These are phyloP conservation scores for Acleris emargana DNA, from an alignment of 2,888 invertebrate genomes.

Conservation along the genomic window DNA sequence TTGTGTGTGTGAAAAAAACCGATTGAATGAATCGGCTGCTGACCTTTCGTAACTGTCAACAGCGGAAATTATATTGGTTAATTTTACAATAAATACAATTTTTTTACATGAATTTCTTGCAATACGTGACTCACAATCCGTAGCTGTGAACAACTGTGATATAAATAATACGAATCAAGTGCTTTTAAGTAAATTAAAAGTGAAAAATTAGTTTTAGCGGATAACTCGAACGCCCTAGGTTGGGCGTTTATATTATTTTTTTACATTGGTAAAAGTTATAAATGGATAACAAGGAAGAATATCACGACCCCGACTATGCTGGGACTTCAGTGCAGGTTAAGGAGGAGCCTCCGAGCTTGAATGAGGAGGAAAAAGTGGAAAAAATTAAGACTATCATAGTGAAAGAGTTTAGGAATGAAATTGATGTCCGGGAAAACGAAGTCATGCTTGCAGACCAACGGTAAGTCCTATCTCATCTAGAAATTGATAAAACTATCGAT, in stretches of 20 bases:
- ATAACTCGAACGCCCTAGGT: constrained; percentile 33
- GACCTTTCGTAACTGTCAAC: constrained; percentile 72
- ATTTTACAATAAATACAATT: constrained; percentile 49
- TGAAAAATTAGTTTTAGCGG: constrained; percentile 32
- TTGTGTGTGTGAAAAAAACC: constrained; percentile 46
- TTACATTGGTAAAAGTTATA: constrained; percentile 49
- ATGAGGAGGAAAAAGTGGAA: constrained; percentile 70
- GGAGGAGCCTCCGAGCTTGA: constrained; percentile 51
- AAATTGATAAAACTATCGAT: background rate
- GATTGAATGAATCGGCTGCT: constrained; percentile 65
- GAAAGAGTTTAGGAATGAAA: constrained; percentile 88
- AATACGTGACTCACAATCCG: constrained; percentile 46
- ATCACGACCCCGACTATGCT: constrained; percentile 85
- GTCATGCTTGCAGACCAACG: constrained; percentile 87
- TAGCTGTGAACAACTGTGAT: constrained; percentile 58
- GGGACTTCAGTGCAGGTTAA: constrained; percentile 55
- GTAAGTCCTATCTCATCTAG: constrained; percentile 61
- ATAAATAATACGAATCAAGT: constrained; percentile 39
- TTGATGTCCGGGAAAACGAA: constrained; percentile 87
- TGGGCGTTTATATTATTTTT: constrained; percentile 59
- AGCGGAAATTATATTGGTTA: constrained; percentile 62
- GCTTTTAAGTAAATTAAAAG: constrained; percentile 39
- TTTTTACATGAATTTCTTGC: constrained; percentile 49
- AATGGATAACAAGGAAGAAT: constrained; percentile 79
- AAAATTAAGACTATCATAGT: constrained; percentile 86